A percentile compares a stretch with the other conserved stretches of the same genome.
Conservation (phyloP, 2,797 vertebrate species). For the Myripristis murdjan region DNA sequence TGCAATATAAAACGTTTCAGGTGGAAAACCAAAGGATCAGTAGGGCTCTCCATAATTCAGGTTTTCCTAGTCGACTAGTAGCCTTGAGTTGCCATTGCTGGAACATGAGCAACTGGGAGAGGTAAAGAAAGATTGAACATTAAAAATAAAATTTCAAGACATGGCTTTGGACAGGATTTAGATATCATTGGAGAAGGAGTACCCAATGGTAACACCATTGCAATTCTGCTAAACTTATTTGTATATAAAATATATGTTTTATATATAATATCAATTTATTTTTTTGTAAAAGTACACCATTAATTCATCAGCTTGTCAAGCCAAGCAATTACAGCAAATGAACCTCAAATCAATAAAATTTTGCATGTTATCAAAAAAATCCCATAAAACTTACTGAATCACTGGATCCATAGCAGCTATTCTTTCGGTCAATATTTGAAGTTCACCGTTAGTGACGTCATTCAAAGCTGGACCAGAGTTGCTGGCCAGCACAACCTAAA, state of each 20-base stretch:
- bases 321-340: background rate
- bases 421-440: constrained; percentile 92
- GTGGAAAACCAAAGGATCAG: background rate
- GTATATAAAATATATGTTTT: too few relatives aligned
- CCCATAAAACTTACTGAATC: constrained; percentile 89
- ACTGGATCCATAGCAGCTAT: constrained; percentile 94
- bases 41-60: too few relatives aligned
- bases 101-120: too few relatives aligned
- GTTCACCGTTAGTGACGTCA: constrained; percentile 95
- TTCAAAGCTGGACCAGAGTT: constrained; percentile 97
- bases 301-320: background rate
- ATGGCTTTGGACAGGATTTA: too few relatives aligned
- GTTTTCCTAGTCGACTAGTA: too few relatives aligned
- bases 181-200: too few relatives aligned
- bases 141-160: too few relatives aligned
- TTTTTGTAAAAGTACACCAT: background rate
- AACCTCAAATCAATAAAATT: background rate
- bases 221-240: too few relatives aligned
- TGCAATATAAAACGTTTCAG: background rate
- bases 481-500: constrained; percentile 95
- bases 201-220: too few relatives aligned
- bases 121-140: too few relatives aligned
- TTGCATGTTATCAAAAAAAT: background rate
- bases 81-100: too few relatives aligned
- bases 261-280: too few relatives aligned